phyloP scores from a whole-genome alignment of 2,113 vertebrate species.

The Periophthalmodon schlosseri region DNA sequence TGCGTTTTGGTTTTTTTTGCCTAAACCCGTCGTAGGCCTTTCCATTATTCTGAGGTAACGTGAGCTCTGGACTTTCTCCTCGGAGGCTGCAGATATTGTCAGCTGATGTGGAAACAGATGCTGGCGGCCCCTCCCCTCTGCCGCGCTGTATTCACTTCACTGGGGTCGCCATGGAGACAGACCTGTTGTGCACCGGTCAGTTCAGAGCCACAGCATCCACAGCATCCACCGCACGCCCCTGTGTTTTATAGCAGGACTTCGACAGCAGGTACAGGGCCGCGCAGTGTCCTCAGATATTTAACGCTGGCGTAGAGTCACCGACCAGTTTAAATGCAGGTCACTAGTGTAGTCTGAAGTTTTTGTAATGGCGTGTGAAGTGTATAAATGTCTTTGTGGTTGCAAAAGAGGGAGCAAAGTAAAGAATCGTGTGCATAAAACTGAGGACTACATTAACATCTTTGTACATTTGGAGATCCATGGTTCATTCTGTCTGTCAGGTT shows the following conservation, averaged over 20 bases:
- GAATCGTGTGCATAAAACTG: too few relatives aligned
- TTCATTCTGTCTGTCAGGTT: too few relatives aligned
- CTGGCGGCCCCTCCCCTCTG: conserved; percentile 3
- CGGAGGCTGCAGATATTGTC: conserved; percentile 18
- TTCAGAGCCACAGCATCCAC: not conserved
- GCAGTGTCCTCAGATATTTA: not conserved
- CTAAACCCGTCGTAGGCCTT: not conserved
- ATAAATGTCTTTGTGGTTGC: too few relatives aligned
- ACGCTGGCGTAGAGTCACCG: too few relatives aligned
- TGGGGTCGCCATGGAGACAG: conserved; percentile 51
- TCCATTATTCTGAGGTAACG: not conserved
- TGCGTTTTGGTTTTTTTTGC: not conserved
- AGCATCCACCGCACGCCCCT: not conserved
- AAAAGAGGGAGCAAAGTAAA: too few relatives aligned
- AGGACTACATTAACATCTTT: too few relatives aligned
- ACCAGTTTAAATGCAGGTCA: not conserved
- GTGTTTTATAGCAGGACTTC: not conserved
- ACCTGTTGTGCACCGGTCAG: conserved; percentile 28
- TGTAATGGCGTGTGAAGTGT: too few relatives aligned
- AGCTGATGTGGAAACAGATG: conserved; percentile 50
- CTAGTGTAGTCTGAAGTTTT: too few relatives aligned
- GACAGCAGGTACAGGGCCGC: not conserved
- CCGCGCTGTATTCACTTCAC: conserved; percentile 29
- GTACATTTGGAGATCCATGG: too few relatives aligned
- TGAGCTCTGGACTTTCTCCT: conserved; percentile 6